Conservation (phyloP, 2,113 vertebrate species). For the Syrmaticus mikado region DNA sequence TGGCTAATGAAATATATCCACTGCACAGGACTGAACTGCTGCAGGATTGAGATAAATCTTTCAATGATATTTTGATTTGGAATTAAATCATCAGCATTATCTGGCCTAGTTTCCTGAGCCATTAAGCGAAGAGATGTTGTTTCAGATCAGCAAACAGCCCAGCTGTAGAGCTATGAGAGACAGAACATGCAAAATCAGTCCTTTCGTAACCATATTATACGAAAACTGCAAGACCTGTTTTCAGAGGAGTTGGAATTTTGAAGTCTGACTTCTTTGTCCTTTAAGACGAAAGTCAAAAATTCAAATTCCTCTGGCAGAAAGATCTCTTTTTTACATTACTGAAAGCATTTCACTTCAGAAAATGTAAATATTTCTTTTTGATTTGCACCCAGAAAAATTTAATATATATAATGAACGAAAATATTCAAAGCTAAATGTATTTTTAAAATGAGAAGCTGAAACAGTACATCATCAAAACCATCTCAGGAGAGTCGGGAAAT, state of each 20-base stretch:
- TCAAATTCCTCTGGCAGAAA: constrained; percentile 12
- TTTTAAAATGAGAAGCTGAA: constrained; percentile 46
- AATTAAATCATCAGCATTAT: constrained; percentile 49
- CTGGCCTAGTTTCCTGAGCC: constrained; percentile 12
- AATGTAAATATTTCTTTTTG: constrained; percentile 62
- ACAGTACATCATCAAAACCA: neutral
- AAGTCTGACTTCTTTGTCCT: constrained; percentile 26
- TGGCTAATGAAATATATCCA: neutral
- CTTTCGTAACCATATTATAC: neutral
- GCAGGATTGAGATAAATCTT: neutral
- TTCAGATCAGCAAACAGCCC: constrained; percentile 40
- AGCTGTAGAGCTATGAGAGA: neutral
- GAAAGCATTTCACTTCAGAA: constrained; percentile 17
- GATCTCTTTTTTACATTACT: neutral
- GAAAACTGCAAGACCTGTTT: neutral
- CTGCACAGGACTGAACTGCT: neutral
- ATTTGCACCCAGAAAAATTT: constrained; percentile 4
- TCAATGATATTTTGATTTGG: constrained; percentile 37
- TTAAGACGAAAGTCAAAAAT: constrained; percentile 24
- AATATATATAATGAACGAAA: constrained; percentile 32
- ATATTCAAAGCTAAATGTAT: neutral
- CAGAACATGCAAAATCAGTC: neutral
- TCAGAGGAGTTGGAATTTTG: neutral
- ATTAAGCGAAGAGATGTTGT: constrained; percentile 8
- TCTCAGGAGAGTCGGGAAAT: neutral